phyloP scores from a whole-genome alignment of 2,797 vertebrate genomes.

The Sorex maritimensis region DNA sequence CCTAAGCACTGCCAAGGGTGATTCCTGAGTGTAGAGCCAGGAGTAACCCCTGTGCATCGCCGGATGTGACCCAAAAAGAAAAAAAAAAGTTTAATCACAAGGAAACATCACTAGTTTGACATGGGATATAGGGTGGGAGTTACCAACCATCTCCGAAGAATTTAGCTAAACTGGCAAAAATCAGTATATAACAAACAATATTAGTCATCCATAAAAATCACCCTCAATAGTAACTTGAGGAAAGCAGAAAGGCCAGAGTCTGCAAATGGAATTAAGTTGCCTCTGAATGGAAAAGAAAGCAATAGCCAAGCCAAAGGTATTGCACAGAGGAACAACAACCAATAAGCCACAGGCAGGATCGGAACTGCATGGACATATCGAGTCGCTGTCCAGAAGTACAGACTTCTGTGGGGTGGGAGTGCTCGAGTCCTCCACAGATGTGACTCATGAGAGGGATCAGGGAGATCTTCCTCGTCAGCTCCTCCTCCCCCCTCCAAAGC shows the following conservation, averaged over 20 bases:
- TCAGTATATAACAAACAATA: constrained; percentile 17
- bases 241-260: constrained; percentile 25
- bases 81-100: not conserved
- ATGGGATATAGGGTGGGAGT: not conserved
- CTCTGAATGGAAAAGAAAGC: not conserved
- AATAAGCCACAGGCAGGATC: too few species aligned
- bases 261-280: constrained; percentile 19
- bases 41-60: too few species aligned
- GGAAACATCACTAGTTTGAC: not conserved
- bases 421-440: not conserved
- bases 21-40: too few species aligned
- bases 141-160: constrained; percentile 13
- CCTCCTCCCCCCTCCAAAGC: too few species aligned
- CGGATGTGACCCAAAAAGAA: too few species aligned
- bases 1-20: too few species aligned
- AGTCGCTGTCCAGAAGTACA: not conserved
- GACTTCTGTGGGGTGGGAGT: not conserved
- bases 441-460: not conserved
- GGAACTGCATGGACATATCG: not conserved
- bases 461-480: too few species aligned
- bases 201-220: constrained; percentile 45
- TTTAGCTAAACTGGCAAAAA: constrained; percentile 58
- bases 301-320: not conserved
- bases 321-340: not conserved
- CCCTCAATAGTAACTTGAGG: not conserved